Conservation (phyloP, 1,140 invertebrate genomes). For the Dolichoris vasculosae region DNA sequence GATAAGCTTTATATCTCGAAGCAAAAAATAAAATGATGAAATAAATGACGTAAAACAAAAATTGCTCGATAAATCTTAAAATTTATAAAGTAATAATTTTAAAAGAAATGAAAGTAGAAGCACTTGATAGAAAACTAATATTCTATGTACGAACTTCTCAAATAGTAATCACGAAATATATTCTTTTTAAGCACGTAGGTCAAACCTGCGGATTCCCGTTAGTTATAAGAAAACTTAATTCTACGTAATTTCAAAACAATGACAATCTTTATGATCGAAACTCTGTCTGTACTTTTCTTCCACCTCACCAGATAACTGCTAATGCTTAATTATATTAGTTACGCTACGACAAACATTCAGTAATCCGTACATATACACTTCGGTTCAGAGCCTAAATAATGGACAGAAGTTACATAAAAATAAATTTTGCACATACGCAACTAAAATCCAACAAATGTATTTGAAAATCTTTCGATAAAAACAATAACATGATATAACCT, state of each 20-base stretch:
- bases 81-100: background rate
- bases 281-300: background rate
- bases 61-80: background rate
- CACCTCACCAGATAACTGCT: background rate
- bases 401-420: background rate
- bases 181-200: background rate
- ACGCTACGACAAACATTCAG: background rate
- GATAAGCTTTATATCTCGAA: too few species aligned
- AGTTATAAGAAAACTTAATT: too few species aligned
- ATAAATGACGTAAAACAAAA: background rate
- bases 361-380: background rate
- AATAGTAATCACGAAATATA: background rate
- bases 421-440: background rate
- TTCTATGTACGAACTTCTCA: background rate
- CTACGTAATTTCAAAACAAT: background rate
- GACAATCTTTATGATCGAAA: background rate
- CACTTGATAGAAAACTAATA: background rate
- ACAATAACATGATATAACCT: background rate
- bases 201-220: background rate
- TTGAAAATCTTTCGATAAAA: background rate
- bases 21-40: background rate
- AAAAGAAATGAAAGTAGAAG: background rate
- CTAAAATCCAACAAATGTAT: background rate
- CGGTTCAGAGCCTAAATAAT: background rate
- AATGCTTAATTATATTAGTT: background rate